phyloP scores from a whole-genome alignment of 1,140 invertebrate species.

The Zaprionus camerounensis region DNA sequence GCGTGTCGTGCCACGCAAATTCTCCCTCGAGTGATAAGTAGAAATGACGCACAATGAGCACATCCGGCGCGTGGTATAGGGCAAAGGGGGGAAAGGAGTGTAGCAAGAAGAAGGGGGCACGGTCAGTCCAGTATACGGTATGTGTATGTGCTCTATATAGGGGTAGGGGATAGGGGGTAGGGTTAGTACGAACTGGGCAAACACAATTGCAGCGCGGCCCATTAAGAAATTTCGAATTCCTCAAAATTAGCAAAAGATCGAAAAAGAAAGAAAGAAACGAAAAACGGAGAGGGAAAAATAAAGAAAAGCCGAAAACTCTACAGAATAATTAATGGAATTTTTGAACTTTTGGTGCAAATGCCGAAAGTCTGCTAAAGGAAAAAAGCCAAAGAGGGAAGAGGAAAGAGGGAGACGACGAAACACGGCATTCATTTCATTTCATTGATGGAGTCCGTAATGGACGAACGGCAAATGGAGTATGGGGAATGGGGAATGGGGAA shows the following conservation, averaged over 20 bases:
- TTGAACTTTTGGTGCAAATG: constrained; percentile 71
- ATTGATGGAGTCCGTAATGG: constrained; percentile 47
- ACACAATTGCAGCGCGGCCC: constrained; percentile 28
- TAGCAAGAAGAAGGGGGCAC: constrained; percentile 4
- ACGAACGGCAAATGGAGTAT: constrained; percentile 3
- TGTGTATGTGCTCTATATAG: neutral
- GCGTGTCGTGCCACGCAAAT: constrained; percentile 25
- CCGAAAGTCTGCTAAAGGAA: constrained; percentile 28
- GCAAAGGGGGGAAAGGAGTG: neutral
- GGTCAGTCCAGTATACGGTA: constrained; percentile 2
- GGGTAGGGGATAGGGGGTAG: constrained; percentile 14
- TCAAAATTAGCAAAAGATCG: constrained; percentile 59
- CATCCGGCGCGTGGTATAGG: constrained; percentile 50
- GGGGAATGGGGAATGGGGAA: neutral
- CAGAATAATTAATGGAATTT: constrained; percentile 75
- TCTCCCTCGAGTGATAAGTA: constrained; percentile 52
- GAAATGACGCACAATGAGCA: constrained; percentile 68
- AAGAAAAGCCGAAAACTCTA: constrained; percentile 35
- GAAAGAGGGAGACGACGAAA: neutral
- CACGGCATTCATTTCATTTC: constrained; percentile 68
- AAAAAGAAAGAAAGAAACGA: constrained; percentile 4
- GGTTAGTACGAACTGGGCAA: constrained; percentile 18
- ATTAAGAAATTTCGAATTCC: constrained; percentile 54
- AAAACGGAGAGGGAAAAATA: constrained; percentile 2
- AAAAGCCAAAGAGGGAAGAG: neutral